phyloP scores from a whole-genome alignment of 2,113 vertebrate species.

The Sitta europaea region DNA sequence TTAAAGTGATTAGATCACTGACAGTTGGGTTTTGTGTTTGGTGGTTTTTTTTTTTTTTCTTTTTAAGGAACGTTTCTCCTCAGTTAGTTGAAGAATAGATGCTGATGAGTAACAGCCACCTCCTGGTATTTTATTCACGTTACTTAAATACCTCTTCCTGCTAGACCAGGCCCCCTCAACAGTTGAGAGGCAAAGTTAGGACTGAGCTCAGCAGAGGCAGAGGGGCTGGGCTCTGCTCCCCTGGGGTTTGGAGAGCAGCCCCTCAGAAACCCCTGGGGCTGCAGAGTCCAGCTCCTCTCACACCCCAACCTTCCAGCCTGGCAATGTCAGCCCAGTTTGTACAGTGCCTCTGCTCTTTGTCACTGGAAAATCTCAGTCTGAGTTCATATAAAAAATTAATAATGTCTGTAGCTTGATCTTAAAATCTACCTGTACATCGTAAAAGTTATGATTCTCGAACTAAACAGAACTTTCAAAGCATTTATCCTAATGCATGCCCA shows the following conservation, averaged over 20 bases:
- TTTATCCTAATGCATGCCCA: neutral
- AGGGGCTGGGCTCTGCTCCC: neutral
- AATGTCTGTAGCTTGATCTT: neutral
- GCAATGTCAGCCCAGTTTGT: accelerated
- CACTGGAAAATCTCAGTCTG: neutral
- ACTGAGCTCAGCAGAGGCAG: neutral
- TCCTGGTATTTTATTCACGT: neutral
- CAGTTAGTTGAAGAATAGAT: neutral
- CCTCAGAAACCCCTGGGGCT: neutral
- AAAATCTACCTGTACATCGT: neutral
- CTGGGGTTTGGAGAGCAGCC: neutral
- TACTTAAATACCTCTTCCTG: neutral
- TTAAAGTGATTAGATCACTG: neutral
- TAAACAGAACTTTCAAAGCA: neutral
- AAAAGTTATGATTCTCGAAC: neutral
- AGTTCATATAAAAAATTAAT: neutral
- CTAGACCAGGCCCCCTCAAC: neutral
- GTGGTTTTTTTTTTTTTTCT: neutral
- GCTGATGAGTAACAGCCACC: neutral
- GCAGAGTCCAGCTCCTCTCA: neutral
- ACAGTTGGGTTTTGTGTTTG: neutral
- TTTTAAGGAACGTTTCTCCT: neutral
- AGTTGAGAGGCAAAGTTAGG: neutral
- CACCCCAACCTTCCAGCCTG: no score
- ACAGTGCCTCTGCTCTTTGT: neutral